These are phyloP conservation scores for Ditylenchus dipsaci DNA, from an alignment of 1,140 invertebrate species.

Conservation along the genomic window DNA sequence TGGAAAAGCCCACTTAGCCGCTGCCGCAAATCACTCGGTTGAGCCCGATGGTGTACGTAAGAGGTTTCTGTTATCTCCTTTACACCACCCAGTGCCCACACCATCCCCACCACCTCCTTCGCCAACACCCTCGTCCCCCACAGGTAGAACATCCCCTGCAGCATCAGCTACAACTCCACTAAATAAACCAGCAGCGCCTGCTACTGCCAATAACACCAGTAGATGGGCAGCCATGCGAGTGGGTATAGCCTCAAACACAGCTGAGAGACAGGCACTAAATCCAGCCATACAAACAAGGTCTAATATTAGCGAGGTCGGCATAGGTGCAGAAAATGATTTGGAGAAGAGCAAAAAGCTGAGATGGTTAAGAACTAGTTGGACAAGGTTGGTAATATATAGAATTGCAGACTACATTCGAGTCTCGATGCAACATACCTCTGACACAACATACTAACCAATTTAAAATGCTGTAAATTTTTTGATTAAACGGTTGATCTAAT, in stretches of 20 bases:
- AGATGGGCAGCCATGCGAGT: neutral
- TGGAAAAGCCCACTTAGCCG: slow-evolving; percentile 12
- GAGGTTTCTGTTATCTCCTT: slow-evolving; percentile 39
- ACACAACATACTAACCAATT: too few relatives aligned
- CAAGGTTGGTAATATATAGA: too few relatives aligned
- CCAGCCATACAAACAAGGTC: neutral
- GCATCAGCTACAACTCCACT: neutral
- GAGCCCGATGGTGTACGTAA: slow-evolving; percentile 19
- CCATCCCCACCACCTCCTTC: neutral
- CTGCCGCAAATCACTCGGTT: neutral
- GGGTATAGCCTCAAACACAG: neutral
- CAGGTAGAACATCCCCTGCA: neutral
- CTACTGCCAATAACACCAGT: slow-evolving; percentile 10
- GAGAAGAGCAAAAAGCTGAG: too few relatives aligned
- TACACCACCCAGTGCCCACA: slow-evolving; percentile 8
- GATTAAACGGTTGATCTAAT: too few relatives aligned
- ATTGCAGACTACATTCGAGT: too few relatives aligned
- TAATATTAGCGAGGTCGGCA: too few relatives aligned
- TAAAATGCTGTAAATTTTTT: too few relatives aligned
- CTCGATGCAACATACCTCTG: too few relatives aligned
- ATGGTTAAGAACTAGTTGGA: too few relatives aligned
- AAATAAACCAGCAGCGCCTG: neutral
- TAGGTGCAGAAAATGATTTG: too few relatives aligned
- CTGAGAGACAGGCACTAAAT: neutral
- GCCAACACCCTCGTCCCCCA: slow-evolving; percentile 6